Percentiles rank a stretch among this genome's conserved stretches.
Evolutionary conservation across 2,113 vertebrate genomes (phyloP).

Genomic region (Phyllostomus discolor): DNA sequence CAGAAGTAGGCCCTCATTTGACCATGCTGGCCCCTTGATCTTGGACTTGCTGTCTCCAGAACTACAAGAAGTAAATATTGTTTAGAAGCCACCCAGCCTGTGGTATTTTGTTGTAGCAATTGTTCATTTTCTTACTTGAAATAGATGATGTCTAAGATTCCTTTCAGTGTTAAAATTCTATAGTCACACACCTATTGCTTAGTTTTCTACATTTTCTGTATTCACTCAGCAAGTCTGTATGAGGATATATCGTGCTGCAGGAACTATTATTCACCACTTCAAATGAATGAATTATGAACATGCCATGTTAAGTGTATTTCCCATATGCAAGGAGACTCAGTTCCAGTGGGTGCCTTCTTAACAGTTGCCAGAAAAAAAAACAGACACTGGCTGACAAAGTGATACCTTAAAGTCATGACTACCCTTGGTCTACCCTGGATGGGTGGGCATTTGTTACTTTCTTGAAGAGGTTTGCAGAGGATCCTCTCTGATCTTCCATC

Average conservation of each 20-base stretch:
- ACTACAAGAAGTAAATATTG: neutral
- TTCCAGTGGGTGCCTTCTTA: neutral
- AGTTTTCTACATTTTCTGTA: neutral
- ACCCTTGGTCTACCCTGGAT: neutral
- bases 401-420: neutral
- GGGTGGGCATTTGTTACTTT: neutral
- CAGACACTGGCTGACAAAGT: neutral
- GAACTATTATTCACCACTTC: slow-evolving; percentile 16
- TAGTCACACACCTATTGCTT: neutral
- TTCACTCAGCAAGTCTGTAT: slow-evolving; percentile 3
- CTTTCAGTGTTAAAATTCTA: neutral
- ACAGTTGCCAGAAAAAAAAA: neutral
- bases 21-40: too few relatives aligned
- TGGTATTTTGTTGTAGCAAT: neutral
- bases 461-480: neutral
- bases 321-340: neutral
- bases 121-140: neutral
- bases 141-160: neutral
- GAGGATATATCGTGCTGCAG: neutral
- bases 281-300: slow-evolving; percentile 8
- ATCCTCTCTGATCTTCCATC: neutral
- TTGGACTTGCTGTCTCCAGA: neutral
- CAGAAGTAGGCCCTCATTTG: neutral
- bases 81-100: neutral
- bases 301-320: neutral